phyloP scores from a whole-genome alignment of 2,113 vertebrate species.

The Phylloscopus trochiloides region DNA sequence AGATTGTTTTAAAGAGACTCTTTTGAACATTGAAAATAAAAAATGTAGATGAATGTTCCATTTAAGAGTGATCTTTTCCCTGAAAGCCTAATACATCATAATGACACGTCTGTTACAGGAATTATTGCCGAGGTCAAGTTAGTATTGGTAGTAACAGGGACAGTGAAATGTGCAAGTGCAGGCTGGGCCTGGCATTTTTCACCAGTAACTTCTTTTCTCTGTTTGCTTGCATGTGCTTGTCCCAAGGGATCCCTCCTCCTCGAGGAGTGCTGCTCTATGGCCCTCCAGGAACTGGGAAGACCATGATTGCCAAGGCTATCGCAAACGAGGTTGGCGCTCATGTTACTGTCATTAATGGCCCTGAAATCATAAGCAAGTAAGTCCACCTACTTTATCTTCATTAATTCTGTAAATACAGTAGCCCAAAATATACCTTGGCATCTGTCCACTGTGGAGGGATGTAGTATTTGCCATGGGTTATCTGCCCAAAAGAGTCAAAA shows the following conservation, averaged over 20 bases:
- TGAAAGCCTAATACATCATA: not conserved
- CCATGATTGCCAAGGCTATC: conserved; percentile 92
- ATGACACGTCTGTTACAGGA: not conserved
- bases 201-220: not conserved
- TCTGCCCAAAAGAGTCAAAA: not conserved
- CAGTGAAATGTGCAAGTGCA: not conserved
- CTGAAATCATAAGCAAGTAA: conserved; percentile 98
- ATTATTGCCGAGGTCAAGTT: not conserved
- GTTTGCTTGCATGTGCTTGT: not conserved
- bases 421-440: not conserved
- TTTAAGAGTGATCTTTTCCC: not conserved
- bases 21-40: not conserved
- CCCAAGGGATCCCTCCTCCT: conserved; percentile 87
- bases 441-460: not conserved
- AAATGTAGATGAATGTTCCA: not conserved
- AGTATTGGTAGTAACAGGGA: not conserved
- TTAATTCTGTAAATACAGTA: not conserved
- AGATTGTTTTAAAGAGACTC: not conserved
- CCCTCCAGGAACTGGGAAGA: conserved; percentile 95
- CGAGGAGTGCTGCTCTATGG: conserved; percentile 91
- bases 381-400: conserved; percentile 29
- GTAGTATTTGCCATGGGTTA: not conserved
- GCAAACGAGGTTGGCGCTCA: conserved; percentile 89
- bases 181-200: not conserved
- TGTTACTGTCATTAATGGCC: conserved; percentile 91